These are phyloP conservation scores for Gonioctena quinquepunctata DNA, from an alignment of 1,140 invertebrate genomes.

Conservation along the genomic window DNA sequence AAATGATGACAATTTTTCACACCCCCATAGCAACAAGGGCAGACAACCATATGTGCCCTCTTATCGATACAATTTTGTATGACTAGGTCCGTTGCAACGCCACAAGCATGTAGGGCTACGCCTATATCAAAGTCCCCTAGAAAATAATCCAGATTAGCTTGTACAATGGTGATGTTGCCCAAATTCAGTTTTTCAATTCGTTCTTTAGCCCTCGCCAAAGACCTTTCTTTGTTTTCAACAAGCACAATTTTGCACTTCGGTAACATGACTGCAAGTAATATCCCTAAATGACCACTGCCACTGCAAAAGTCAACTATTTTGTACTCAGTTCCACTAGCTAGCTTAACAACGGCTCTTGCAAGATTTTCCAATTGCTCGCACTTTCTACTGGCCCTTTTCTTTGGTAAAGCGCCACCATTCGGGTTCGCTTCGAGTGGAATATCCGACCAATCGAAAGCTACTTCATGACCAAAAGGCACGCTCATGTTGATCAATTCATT, in stretches of 20 bases:
- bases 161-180: slow-evolving; percentile 79
- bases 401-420: slow-evolving; percentile 76
- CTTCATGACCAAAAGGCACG: slow-evolving; percentile 56
- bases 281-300: slow-evolving; percentile 90
- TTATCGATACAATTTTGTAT: slow-evolving; percentile 78
- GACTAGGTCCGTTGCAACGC: slow-evolving; percentile 91
- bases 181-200: slow-evolving; percentile 72
- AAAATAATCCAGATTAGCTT: slow-evolving; percentile 87
- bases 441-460: slow-evolving; percentile 64
- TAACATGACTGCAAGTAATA: slow-evolving; percentile 79
- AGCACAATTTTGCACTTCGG: slow-evolving; percentile 78
- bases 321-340: slow-evolving; percentile 60
- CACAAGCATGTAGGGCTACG: slow-evolving; percentile 89
- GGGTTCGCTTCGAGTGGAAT: slow-evolving; percentile 77
- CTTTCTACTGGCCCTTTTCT: slow-evolving; percentile 75
- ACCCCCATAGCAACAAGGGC: slow-evolving; percentile 94
- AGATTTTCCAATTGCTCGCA: slow-evolving; percentile 89
- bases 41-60: slow-evolving; percentile 83
- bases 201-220: slow-evolving; percentile 73
- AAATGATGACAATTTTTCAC: slow-evolving; percentile 75
- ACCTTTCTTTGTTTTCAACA: slow-evolving; percentile 92
- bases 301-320: slow-evolving; percentile 93
- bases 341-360: slow-evolving; percentile 73
- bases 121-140: slow-evolving; percentile 80
- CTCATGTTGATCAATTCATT: slow-evolving; percentile 52